Evolutionary conservation across 1,140 invertebrate species (phyloP).

Genomic region (Conus betulinus): DNA sequence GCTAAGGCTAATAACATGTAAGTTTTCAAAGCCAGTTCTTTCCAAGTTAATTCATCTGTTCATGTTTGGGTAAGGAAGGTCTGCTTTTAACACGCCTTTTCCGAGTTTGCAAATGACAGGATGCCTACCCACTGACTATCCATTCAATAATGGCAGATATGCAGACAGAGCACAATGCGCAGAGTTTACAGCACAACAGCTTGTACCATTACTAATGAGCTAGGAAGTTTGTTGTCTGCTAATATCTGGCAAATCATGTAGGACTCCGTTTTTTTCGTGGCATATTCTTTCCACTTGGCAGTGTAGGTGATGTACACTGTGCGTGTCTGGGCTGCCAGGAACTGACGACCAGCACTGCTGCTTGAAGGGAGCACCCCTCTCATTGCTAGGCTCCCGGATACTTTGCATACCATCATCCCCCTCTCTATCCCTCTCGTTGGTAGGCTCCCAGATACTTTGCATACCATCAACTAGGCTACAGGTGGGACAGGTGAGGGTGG

Average conservation of each 20-base stretch:
- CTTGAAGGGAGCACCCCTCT: conserved; percentile 27
- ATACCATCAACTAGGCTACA: not conserved
- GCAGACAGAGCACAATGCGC: conserved; percentile 36
- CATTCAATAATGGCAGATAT: not conserved
- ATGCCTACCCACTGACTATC: not conserved
- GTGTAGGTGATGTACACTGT: conserved; percentile 43
- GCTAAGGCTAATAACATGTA: not conserved
- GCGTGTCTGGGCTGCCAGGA: conserved; percentile 37
- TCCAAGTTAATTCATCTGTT: conserved; percentile 28
- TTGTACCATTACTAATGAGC: too few relatives aligned
- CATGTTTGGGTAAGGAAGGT: too few relatives aligned
- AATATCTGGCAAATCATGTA: conserved; percentile 34
- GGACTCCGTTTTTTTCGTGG: conserved; percentile 34
- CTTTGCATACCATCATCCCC: too few relatives aligned
- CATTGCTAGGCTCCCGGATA: not conserved
- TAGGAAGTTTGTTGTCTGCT: too few relatives aligned
- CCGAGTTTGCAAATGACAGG: conserved; percentile 21
- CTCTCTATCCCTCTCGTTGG: conserved; percentile 28
- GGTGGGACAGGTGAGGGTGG: conserved; percentile 29
- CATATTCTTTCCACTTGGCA: conserved; percentile 41
- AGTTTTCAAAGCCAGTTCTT: conserved; percentile 36
- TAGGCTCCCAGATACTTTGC: not conserved
- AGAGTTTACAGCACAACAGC: not conserved
- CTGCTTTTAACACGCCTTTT: conserved; percentile 35
- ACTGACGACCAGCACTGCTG: conserved; percentile 37